Evolutionary conservation across 2,888 invertebrate species (phyloP).

Genomic region (Uloborus plumipes): DNA sequence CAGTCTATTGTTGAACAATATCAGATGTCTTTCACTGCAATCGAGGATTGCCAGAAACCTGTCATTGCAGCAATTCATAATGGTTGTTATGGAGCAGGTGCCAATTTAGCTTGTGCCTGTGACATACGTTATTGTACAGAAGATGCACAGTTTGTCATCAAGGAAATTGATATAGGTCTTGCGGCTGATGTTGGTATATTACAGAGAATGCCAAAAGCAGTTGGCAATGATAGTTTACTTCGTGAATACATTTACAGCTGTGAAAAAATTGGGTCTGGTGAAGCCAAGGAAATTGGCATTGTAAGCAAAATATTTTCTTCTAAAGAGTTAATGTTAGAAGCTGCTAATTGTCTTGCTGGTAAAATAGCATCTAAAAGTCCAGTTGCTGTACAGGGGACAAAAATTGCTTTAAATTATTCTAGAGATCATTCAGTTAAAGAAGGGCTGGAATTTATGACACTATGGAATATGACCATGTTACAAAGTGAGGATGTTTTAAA

Average conservation of each 20-base stretch:
- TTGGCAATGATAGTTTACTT: slow-evolving; percentile 88
- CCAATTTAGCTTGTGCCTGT: slow-evolving; percentile 88
- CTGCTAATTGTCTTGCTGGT: slow-evolving; percentile 82
- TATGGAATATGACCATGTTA: slow-evolving; percentile 73
- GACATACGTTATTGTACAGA: slow-evolving; percentile 92
- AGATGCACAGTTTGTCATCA: slow-evolving; percentile 93
- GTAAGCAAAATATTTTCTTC: slow-evolving; percentile 82
- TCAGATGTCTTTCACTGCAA: slow-evolving; percentile 84
- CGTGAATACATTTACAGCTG: slow-evolving; percentile 91
- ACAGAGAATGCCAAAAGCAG: slow-evolving; percentile 90
- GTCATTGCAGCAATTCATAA: slow-evolving; percentile 89
- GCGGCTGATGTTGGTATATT: slow-evolving; percentile 96
- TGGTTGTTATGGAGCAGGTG: slow-evolving; percentile 91
- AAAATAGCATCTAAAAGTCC: slow-evolving; percentile 91
- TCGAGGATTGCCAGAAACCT: slow-evolving; percentile 93
- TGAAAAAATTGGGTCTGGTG: slow-evolving; percentile 83
- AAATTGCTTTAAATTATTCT: slow-evolving; percentile 85
- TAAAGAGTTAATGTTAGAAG: slow-evolving; percentile 80
- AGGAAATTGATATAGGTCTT: slow-evolving; percentile 82
- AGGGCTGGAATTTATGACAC: slow-evolving; percentile 83
- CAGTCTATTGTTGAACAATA: slow-evolving; percentile 77
- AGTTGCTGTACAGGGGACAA: slow-evolving; percentile 93
- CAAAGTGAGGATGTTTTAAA: slow-evolving; percentile 76
- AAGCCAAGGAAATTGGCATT: slow-evolving; percentile 78
- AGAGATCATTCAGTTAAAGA: slow-evolving; percentile 90